Base-by-base conservation (phyloP, 2,113 vertebrate genomes). In the Odobenus rosmarus region DNA sequence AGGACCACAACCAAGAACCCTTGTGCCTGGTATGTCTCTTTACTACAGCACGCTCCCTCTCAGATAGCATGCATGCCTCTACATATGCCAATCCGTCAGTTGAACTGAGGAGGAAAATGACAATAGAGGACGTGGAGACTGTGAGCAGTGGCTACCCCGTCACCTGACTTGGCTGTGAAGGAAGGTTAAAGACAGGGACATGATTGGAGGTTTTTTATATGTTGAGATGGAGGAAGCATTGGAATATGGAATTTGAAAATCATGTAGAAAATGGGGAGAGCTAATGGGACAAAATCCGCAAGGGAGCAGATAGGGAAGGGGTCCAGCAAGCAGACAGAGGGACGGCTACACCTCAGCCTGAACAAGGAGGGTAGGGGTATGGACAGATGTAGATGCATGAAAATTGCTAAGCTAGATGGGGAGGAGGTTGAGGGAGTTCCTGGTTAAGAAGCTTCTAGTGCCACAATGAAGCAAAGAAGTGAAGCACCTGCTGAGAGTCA, bases 11-110 rank as follows among this genome's bases (percentile, higher is more conserved):
- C 31, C 21, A 39, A 31, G 36, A 61, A 55, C 8, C 14, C 72
- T 24, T 23, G 1, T 55, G 39, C 5, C 10, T 31, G 7, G 1
- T 31, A 24, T 6, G 36, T 81, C 28, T 64, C 42, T 64, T 67
- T 15, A 18, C 7, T 13, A 16, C n/a, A 28, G 4, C 3, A 24
- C 0, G 3, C 62, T 19, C 21, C 9, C 26, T 82, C 53, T 80
- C 9, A n/a, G 51, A 57, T 39, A 31, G 24, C 13, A 23, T 9
- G 12, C 16, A 49, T 8, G 4, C 42, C 16, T 94, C 86, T 72
- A 10, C 23, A 62, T 23, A 49, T 1, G 0, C 28, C 19, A 49
- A 21, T 2, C 28, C 31, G 0, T 74, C 13, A 36, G 3, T 8
- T 64, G 53, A 31, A 79, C 3, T 33, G 24, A 59, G 49, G 33